Percentiles rank a stretch among this genome's conserved stretches.
These are phyloP conservation scores for Ptilodon capucinus DNA, from an alignment of 2,888 invertebrate species.

Conservation along the genomic window DNA sequence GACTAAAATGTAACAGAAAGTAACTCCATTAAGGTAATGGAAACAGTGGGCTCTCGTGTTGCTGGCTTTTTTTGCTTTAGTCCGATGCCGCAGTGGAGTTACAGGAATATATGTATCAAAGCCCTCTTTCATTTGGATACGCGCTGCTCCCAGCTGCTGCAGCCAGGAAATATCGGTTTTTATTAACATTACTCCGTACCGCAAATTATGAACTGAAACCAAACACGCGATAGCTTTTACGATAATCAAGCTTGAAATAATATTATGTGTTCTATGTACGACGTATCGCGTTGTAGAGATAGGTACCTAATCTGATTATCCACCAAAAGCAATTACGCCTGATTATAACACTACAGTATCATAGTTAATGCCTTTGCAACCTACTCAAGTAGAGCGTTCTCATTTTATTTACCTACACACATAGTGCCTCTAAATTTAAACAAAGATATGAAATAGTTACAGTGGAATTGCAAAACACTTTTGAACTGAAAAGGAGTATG, in stretches of 20 bases:
- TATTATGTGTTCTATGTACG: not conserved
- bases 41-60: constrained; percentile 69
- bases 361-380: not conserved
- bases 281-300: not conserved
- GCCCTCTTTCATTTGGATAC: constrained; percentile 71
- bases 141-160: constrained; percentile 47
- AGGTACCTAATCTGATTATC: not conserved
- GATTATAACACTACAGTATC: not conserved
- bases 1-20: constrained; percentile 63
- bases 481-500: too few relatives aligned
- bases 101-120: constrained; percentile 74
- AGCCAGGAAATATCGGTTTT: constrained; percentile 61
- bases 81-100: constrained; percentile 74
- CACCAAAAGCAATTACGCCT: not conserved
- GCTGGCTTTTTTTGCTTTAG: constrained; percentile 59
- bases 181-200: constrained; percentile 59
- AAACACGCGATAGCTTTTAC: constrained; percentile 33
- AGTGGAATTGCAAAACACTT: too few relatives aligned
- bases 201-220: constrained; percentile 55
- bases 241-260: constrained; percentile 32
- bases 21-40: constrained; percentile 76
- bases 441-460: too few relatives aligned
- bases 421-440: too few relatives aligned
- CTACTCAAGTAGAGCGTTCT: not conserved
- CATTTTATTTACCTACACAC: too few relatives aligned